Evolutionary conservation across 1,140 invertebrate genomes (phyloP).

Genomic region (Brachionus paranguensis): DNA sequence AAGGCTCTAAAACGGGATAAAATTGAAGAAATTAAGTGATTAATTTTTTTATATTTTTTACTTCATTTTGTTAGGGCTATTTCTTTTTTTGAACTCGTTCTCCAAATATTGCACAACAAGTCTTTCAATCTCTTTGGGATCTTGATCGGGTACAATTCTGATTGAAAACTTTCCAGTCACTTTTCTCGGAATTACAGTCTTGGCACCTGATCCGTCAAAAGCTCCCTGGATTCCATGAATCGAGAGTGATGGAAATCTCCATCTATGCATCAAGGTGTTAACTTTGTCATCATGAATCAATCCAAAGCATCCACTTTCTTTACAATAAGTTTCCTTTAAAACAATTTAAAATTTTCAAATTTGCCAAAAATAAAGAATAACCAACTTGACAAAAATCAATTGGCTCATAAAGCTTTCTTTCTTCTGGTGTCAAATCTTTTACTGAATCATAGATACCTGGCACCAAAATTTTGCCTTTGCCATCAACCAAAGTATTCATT

Average conservation of each 20-base stretch:
- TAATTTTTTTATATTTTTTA: constrained; percentile 46
- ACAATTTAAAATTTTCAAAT: background rate
- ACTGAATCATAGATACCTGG: constrained; percentile 49
- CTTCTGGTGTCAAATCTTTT: constrained; percentile 65
- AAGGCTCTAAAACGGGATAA: constrained; percentile 53
- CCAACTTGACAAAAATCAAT: constrained; percentile 12
- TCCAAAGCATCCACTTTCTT: background rate
- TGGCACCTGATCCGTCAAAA: constrained; percentile 80
- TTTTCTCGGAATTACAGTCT: constrained; percentile 87
- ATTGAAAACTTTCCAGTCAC: constrained; percentile 94
- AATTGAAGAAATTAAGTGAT: background rate
- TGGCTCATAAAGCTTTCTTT: constrained; percentile 59
- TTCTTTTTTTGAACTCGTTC: constrained; percentile 64
- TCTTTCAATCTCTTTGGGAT: constrained; percentile 66
- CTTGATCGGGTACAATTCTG: constrained; percentile 83
- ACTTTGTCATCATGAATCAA: constrained; percentile 47
- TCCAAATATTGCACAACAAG: constrained; percentile 61
- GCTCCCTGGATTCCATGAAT: constrained; percentile 70
- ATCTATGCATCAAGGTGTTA: constrained; percentile 76
- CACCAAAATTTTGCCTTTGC: constrained; percentile 49
- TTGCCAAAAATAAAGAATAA: background rate
- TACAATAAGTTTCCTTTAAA: background rate
- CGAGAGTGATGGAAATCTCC: constrained; percentile 63
- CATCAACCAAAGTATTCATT: constrained; percentile 48
- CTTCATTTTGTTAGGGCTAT: constrained; percentile 79